These are phyloP conservation scores for Euwallacea similis DNA, from an alignment of 1,140 invertebrate genomes.

Conservation along the genomic window DNA sequence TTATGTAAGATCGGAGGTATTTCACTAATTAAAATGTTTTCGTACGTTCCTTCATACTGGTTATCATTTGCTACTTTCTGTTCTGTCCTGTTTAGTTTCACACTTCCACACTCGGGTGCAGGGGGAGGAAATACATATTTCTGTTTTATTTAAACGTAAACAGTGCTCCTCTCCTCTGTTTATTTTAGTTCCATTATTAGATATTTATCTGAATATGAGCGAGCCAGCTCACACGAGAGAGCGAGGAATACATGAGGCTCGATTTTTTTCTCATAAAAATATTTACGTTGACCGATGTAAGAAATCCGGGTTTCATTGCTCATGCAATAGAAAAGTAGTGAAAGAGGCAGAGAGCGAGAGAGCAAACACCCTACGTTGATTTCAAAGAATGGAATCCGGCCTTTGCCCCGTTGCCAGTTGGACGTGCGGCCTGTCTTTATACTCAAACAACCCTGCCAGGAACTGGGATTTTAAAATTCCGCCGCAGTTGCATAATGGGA, in stretches of 20 bases:
- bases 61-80: constrained; percentile 5
- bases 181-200: constrained; percentile 6
- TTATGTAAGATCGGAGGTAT: constrained; percentile 21
- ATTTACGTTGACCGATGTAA: constrained; percentile 10
- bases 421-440: not conserved
- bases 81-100: not conserved
- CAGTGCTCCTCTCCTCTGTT: not conserved
- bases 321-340: constrained; percentile 2
- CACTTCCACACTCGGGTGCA: not conserved
- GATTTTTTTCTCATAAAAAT: constrained; percentile 4
- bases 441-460: not conserved
- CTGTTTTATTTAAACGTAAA: not conserved
- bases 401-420: constrained; percentile 21
- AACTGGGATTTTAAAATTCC: not conserved
- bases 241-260: not conserved
- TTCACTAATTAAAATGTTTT: constrained; percentile 17
- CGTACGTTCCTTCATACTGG: constrained; percentile 2
- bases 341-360: constrained; percentile 9
- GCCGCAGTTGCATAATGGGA: not conserved
- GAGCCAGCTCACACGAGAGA: not conserved
- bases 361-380: constrained; percentile 29
- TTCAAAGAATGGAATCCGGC: constrained; percentile 29
- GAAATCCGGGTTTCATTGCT: constrained; percentile 2
- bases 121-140: constrained; percentile 5
- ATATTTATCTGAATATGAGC: constrained; percentile 1